Evolutionary conservation across 2,888 invertebrate genomes (phyloP).

Genomic region (Vandiemenella viatica): DNA sequence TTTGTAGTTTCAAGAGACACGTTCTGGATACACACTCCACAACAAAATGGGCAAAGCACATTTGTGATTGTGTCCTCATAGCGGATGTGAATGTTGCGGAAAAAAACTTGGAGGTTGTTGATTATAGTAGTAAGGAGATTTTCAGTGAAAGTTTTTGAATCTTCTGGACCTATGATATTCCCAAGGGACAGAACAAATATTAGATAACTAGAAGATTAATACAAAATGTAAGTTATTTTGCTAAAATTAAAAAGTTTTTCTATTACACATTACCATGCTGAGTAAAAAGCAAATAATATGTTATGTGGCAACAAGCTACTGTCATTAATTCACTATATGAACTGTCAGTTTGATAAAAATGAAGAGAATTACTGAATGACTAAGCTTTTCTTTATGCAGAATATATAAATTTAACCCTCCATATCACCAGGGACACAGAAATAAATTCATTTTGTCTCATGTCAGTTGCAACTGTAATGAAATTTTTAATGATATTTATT

Average conservation of each 20-base stretch:
- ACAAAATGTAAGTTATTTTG: not conserved
- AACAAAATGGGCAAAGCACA: conserved; percentile 48
- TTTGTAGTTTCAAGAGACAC: conserved; percentile 68
- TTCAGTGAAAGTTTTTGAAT: conserved; percentile 43
- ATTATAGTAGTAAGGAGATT: conserved; percentile 58
- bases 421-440: no score
- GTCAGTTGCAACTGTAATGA: no score
- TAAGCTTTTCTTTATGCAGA: no score
- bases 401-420: no score
- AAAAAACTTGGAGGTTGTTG: conserved; percentile 63
- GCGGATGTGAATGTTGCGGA: conserved; percentile 63
- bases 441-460: no score
- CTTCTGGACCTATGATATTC: conserved; percentile 42
- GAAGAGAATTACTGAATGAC: no score
- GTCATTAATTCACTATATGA: no score
- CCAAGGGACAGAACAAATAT: conserved; percentile 3
- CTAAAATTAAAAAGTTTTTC: not conserved
- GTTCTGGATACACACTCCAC: conserved; percentile 61
- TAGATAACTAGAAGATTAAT: not conserved
- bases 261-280: not conserved
- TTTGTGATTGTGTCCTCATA: conserved; percentile 62
- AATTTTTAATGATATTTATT: no score
- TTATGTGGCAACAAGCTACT: no score
- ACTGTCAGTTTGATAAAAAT: no score
- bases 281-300: no score